Evolutionary conservation across 2,797 vertebrate species (phyloP), one percentile per base, ranked within the genome.

Genomic region (Lepidocolaptes lacrymiger): DNA sequence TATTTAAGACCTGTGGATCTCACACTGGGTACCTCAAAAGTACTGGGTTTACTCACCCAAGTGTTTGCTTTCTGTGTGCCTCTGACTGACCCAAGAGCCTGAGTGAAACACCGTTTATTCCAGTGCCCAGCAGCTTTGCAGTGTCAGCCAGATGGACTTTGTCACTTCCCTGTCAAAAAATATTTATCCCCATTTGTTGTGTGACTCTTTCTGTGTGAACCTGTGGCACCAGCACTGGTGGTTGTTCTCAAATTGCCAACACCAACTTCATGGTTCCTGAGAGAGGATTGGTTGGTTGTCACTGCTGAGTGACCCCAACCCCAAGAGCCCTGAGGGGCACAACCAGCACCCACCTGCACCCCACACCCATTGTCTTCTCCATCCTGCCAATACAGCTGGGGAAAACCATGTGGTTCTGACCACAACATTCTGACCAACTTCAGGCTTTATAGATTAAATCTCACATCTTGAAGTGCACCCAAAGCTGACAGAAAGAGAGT

Each of bases 401-500:
- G 62, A 74, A 59, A 73, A 48, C 59, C 8, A 26, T 12, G 6
- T 48, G 3, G 71, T 77, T 93, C 77, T 91, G 63, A 27, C 64
- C 54, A 23, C 32, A 43, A 28, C 5, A 0, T 49, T 44, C n/a
- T 12, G 66, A 89, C 56, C 67, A 64, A 15, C 67, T 85, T 66
- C 36, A 22, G 75, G 16, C 73, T 69, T 22, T 30, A 10, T 36
- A 72, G 85, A 66, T 81, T 17, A 59, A 85, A 89, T 39, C 85
- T 73, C 76, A 34, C 26, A 3, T 41, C 61, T 72, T 54, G 7
- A 85, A 94, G 28, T 27, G 55, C 76, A 88, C 95, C 89, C 79
- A 92, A 85, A 89, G 77, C 93, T 85, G 91, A 41, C 73, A 92
- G 78, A 82, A 85, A 11, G 19, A 66, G 85, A 95, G 87, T 92